These are phyloP conservation scores for Chlorospingus semifuscus DNA, from an alignment of 2,797 vertebrate genomes.

Conservation along the genomic window DNA sequence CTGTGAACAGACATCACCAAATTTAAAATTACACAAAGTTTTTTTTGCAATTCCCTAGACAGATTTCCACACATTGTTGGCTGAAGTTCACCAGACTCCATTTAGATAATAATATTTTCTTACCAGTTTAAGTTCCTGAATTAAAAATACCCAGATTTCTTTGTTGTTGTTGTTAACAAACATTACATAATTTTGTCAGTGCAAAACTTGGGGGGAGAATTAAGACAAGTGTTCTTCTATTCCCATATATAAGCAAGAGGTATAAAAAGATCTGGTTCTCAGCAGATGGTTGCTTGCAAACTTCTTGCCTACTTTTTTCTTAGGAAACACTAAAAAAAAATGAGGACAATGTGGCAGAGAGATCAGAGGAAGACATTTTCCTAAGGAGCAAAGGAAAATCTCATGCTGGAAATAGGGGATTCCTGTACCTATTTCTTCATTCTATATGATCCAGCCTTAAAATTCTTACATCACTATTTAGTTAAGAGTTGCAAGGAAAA, in stretches of 20 bases:
- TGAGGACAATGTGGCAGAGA: not conserved
- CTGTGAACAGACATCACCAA: not conserved
- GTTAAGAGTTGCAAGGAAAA: not conserved
- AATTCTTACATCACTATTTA: not conserved
- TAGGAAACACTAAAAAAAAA: not conserved
- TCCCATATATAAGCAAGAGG: not conserved
- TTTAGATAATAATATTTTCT: not conserved
- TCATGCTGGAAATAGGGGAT: not conserved
- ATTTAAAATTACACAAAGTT: not conserved
- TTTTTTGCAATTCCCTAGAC: not conserved
- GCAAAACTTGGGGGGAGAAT: not conserved
- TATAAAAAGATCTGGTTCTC: not conserved
- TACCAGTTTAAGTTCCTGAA: not conserved
- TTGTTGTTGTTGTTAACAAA: not conserved
- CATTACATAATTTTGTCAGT: not conserved
- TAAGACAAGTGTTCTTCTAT: not conserved
- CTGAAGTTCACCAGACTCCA: not conserved
- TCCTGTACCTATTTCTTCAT: not conserved
- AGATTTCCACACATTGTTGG: not conserved
- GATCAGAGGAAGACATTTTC: not conserved
- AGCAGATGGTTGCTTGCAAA: not conserved
- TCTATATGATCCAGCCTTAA: not conserved
- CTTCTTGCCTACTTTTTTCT: not conserved
- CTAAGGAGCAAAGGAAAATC: not conserved
- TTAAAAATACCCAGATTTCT: not conserved